Conservation (phyloP, 2,888 invertebrate genomes). For the Nomada goodeniana region DNA sequence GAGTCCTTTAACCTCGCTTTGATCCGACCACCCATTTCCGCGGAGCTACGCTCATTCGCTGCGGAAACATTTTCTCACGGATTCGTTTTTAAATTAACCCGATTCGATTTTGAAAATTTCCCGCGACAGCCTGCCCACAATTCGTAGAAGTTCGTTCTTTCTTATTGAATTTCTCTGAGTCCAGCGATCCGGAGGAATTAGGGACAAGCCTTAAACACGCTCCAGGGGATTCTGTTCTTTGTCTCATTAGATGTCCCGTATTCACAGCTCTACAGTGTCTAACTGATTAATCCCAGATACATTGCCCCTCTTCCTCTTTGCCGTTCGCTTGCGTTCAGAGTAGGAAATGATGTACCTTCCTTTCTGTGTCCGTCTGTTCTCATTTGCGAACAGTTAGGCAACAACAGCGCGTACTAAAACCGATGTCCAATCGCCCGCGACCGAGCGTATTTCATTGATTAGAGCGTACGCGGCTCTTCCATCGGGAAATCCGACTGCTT, state of each 20-base stretch:
- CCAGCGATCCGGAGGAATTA: too few relatives aligned
- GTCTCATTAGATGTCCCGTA: too few relatives aligned
- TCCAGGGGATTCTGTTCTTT: too few relatives aligned
- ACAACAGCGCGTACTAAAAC: conserved; percentile 32
- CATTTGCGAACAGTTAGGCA: conserved; percentile 28
- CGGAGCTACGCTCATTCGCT: conserved; percentile 29
- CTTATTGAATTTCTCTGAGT: too few relatives aligned
- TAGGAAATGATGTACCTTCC: not conserved
- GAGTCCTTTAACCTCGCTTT: conserved; percentile 21
- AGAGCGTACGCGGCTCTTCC: conserved; percentile 44
- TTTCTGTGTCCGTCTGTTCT: not conserved
- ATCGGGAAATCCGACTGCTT: conserved; percentile 28
- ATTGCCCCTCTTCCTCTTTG: not conserved
- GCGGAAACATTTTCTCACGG: conserved; percentile 20
- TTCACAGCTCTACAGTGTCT: not conserved
- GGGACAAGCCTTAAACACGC: too few relatives aligned
- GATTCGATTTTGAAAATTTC: conserved; percentile 18
- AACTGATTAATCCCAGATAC: not conserved
- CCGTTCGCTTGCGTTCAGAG: not conserved
- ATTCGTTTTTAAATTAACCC: conserved; percentile 9
- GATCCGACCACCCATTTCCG: conserved; percentile 19
- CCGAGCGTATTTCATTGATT: conserved; percentile 57
- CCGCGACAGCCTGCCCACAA: not conserved
- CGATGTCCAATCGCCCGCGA: conserved; percentile 43
- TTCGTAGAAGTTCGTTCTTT: too few relatives aligned